These are phyloP conservation scores for Lasioglossum lativentre DNA, from an alignment of 2,888 invertebrate genomes.

Conservation along the genomic window DNA sequence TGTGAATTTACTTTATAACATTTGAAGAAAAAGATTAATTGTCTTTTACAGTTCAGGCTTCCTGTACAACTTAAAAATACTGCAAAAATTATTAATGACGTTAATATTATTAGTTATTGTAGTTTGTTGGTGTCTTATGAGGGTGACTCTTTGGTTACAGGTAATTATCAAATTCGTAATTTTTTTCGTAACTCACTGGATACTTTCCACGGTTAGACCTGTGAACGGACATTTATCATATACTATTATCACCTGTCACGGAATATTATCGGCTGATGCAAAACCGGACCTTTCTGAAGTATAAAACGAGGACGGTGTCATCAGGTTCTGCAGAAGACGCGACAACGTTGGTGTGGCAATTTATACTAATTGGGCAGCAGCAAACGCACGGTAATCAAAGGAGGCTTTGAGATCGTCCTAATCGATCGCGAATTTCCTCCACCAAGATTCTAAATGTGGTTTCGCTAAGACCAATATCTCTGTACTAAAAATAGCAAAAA, in stretches of 20 bases:
- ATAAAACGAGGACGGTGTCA: constrained; percentile 51
- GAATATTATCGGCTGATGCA: not conserved
- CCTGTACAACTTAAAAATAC: too few species aligned
- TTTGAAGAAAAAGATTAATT: too few species aligned
- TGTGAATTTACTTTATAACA: too few species aligned
- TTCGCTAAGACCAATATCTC: not conserved
- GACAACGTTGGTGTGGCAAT: not conserved
- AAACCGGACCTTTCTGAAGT: constrained; percentile 12
- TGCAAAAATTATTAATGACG: too few species aligned
- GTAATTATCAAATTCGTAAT: too few species aligned
- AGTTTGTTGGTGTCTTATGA: too few species aligned
- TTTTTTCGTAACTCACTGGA: too few species aligned
- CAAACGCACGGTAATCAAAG: not conserved
- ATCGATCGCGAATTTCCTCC: not conserved
- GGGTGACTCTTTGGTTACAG: too few species aligned
- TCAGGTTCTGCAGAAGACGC: constrained; percentile 32
- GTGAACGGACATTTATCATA: too few species aligned
- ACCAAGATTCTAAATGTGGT: not conserved
- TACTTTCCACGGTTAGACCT: too few species aligned
- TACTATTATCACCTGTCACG: not conserved
- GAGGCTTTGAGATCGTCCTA: not conserved
- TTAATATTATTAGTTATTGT: too few species aligned
- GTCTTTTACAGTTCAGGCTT: too few species aligned
- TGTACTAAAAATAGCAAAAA: not conserved
- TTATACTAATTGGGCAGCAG: not conserved